Conservation (phyloP, 2,113 vertebrate species). For the Eretmochelys imbricata region DNA sequence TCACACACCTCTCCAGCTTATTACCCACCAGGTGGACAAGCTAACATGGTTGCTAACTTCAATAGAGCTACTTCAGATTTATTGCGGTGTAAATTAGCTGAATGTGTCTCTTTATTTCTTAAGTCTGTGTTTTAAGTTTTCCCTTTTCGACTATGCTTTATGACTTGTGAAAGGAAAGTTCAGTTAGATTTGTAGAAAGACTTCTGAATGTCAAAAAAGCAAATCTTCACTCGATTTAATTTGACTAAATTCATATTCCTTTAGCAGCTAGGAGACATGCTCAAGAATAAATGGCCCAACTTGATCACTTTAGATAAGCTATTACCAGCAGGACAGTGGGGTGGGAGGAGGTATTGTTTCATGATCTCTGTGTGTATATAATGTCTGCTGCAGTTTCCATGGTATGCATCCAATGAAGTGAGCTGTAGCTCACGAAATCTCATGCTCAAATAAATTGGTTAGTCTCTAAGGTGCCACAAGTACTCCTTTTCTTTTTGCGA, state of each 20-base stretch:
- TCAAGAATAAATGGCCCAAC: neutral
- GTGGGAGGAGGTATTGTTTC: no score
- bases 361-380: no score
- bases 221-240: neutral
- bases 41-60: neutral
- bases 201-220: neutral
- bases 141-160: neutral
- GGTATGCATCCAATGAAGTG: no score
- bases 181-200: neutral
- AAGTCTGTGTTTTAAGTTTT: neutral
- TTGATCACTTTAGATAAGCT: no score
- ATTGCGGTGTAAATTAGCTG: neutral
- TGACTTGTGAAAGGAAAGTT: neutral
- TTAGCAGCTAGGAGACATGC: neutral
- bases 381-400: no score
- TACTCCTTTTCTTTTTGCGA: no score
- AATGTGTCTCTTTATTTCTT: neutral
- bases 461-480: no score
- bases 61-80: neutral
- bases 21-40: neutral
- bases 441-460: no score
- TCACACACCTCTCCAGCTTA: neutral
- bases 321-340: no score
- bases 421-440: no score
- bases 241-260: neutral